These are phyloP conservation scores for Ianthella basta DNA, from an alignment of 37 sponge, comb jelly and placozoan genomes.

Conservation along the genomic window DNA sequence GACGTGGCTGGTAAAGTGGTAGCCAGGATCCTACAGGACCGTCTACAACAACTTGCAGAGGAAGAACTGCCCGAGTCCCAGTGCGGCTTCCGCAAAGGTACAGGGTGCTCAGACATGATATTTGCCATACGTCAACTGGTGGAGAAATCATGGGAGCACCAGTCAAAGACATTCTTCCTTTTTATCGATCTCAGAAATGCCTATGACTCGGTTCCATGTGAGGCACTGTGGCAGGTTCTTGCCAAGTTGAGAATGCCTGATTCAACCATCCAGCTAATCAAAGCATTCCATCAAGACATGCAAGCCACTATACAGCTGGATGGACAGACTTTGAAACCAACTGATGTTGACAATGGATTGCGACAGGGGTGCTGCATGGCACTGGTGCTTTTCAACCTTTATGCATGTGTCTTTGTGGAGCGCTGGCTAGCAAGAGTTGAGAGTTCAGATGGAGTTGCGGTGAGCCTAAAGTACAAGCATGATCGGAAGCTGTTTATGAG, in stretches of 20 bases:
- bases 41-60: slow-evolving; percentile 6
- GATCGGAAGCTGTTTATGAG: too few relatives aligned
- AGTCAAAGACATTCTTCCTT: not conserved
- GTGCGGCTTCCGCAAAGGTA: not conserved
- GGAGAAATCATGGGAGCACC: not conserved
- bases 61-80: not conserved
- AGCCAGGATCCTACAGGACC: not conserved
- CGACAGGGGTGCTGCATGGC: slow-evolving; percentile 1
- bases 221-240: slow-evolving; percentile 7
- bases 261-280: not conserved
- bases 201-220: slow-evolving; percentile 5
- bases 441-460: too few relatives aligned
- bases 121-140: too few relatives aligned
- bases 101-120: too few relatives aligned
- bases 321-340: not conserved
- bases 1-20: not conserved
- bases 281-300: slow-evolving; percentile 25
- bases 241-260: slow-evolving; percentile 12
- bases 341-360: not conserved
- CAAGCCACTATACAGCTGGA: not conserved
- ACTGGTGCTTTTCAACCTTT: not conserved
- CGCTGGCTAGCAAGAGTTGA: too few relatives aligned
- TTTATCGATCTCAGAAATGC: not conserved
- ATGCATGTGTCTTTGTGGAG: too few relatives aligned
- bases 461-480: too few relatives aligned